Evolutionary conservation across 2,113 vertebrate species (phyloP).

Genomic region (Plecturocebus donacophilus): DNA sequence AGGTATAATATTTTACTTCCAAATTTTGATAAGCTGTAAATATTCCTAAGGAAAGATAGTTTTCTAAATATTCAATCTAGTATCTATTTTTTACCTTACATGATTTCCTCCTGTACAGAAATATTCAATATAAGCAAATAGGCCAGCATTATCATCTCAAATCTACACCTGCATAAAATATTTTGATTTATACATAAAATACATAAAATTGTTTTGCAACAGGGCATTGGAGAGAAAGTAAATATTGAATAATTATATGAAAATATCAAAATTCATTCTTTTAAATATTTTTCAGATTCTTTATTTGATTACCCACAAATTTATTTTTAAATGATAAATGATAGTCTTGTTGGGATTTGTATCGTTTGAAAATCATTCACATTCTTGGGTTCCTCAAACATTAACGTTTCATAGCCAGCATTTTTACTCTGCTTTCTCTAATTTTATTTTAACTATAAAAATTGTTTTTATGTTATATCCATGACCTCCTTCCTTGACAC

Average conservation of each 20-base stretch:
- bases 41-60: constrained; percentile 56
- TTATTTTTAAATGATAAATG: constrained; percentile 56
- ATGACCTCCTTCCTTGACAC: constrained; percentile 6
- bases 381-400: neutral
- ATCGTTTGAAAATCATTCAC: constrained; percentile 53
- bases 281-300: constrained; percentile 50
- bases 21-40: constrained; percentile 78
- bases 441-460: constrained; percentile 49
- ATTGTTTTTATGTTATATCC: constrained; percentile 18
- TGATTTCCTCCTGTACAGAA: constrained; percentile 70
- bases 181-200: constrained; percentile 69
- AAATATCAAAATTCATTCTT: constrained; percentile 59
- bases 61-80: constrained; percentile 72
- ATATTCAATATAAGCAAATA: constrained; percentile 73
- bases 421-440: constrained; percentile 13
- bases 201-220: constrained; percentile 63
- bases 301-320: constrained; percentile 46
- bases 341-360: constrained; percentile 24
- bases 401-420: constrained; percentile 1
- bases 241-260: constrained; percentile 67
- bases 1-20: constrained; percentile 68
- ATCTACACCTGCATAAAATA: constrained; percentile 76
- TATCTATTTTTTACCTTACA: constrained; percentile 75
- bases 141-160: constrained; percentile 68
- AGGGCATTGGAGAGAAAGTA: constrained; percentile 68